These are phyloP conservation scores for Bucorvus abyssinicus DNA, from an alignment of 2,797 vertebrate species.

Conservation along the genomic window DNA sequence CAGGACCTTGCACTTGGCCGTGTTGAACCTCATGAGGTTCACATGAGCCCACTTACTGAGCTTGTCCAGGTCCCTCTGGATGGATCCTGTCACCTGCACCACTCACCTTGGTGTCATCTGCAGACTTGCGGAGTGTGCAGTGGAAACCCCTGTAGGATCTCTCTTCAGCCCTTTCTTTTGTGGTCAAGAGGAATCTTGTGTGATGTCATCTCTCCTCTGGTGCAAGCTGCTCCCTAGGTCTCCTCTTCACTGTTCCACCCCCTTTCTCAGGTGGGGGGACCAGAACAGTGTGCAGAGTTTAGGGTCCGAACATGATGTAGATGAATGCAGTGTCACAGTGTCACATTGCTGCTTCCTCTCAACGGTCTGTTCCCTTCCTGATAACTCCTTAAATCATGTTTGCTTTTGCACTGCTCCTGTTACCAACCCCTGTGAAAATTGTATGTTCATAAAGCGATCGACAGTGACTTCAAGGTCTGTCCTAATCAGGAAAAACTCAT, in stretches of 20 bases:
- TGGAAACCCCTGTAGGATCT: fast-evolving
- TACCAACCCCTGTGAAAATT: not conserved
- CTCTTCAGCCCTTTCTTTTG: not conserved
- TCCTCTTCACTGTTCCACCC: fast-evolving
- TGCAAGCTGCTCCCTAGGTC: not conserved
- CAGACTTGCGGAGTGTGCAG: too few species aligned
- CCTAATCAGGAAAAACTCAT: not conserved
- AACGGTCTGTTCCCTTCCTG: not conserved
- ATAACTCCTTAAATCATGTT: not conserved
- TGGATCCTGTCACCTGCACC: too few species aligned
- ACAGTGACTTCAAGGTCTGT: not conserved
- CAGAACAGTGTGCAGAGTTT: not conserved
- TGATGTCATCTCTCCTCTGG: fast-evolving
- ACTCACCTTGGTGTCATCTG: too few species aligned
- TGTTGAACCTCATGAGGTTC: too few species aligned
- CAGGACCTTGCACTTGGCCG: too few species aligned
- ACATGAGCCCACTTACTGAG: too few species aligned
- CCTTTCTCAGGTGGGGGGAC: too few species aligned
- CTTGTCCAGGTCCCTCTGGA: too few species aligned
- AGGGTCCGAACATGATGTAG: fast-evolving
- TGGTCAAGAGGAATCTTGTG: not conserved
- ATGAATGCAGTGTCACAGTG: not conserved
- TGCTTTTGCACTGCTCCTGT: not conserved
- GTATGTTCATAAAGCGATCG: not conserved
- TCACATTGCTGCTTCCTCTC: not conserved